Evolutionary conservation across 1,140 invertebrate species (phyloP).

Genomic region (Drosophila watanabei): DNA sequence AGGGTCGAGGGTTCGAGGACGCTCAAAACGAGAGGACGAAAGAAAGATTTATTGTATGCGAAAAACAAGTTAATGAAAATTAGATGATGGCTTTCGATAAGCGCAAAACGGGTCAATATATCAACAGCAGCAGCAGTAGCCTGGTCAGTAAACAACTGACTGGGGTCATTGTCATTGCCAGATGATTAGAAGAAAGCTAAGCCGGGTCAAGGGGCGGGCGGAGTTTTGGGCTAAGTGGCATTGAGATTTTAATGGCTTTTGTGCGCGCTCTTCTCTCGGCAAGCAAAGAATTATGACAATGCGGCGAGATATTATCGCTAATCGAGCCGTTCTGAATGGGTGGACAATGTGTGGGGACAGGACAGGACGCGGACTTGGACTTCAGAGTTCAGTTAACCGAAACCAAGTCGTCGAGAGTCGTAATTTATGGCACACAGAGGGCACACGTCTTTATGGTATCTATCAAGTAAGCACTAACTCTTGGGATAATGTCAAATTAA

Average conservation of each 20-base stretch:
- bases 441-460: constrained; percentile 53
- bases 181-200: constrained; percentile 75
- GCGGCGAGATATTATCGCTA: constrained; percentile 80
- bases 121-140: constrained; percentile 45
- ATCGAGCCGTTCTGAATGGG: constrained; percentile 53
- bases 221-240: constrained; percentile 30
- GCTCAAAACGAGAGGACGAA: constrained; percentile 32
- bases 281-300: constrained; percentile 79
- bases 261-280: constrained; percentile 28
- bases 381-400: constrained; percentile 79
- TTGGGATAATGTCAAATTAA: constrained; percentile 12
- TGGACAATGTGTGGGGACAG: constrained; percentile 21
- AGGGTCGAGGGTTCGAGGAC: constrained; percentile 32
- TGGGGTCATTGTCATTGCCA: constrained; percentile 63
- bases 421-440: constrained; percentile 74
- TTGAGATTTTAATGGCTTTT: constrained; percentile 78
- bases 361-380: constrained; percentile 11
- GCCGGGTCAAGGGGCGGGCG: constrained; percentile 7
- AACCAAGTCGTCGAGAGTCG: constrained; percentile 45
- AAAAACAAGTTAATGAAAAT: constrained; percentile 79
- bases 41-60: constrained; percentile 70
- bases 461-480: constrained; percentile 29
- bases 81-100: constrained; percentile 81
- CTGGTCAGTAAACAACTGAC: constrained; percentile 52
- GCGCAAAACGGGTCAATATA: constrained; percentile 67